A percentile compares a stretch with the other conserved stretches of the same genome.
Evolutionary conservation across 2,888 invertebrate genomes (phyloP).

Genomic region (Choreutis nemorana): DNA sequence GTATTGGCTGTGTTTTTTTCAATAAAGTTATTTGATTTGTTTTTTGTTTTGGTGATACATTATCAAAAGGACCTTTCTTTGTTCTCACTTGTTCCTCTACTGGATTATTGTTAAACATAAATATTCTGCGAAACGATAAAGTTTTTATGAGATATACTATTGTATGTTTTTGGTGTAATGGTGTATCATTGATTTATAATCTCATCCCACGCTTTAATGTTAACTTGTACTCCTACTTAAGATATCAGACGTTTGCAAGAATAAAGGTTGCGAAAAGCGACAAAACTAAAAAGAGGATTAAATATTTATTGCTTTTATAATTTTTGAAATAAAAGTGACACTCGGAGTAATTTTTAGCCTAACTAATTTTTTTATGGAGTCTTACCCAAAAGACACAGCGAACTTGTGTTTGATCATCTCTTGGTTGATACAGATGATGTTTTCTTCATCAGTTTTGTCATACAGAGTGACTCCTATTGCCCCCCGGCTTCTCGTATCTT

Average conservation of each 20-base stretch:
- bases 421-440: conserved; percentile 35
- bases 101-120: conserved; percentile 30
- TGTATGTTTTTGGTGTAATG: no score
- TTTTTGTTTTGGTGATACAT: conserved; percentile 13
- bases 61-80: conserved; percentile 25
- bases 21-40: conserved; percentile 21
- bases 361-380: no score
- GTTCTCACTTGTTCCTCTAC: conserved; percentile 28
- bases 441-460: conserved; percentile 25
- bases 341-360: background rate
- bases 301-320: background rate
- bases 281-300: background rate
- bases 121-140: no score
- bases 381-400: conserved; percentile 46
- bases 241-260: no score
- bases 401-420: conserved; percentile 47
- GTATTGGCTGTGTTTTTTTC: conserved; percentile 16
- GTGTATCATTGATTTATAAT: no score
- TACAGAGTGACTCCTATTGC: conserved; percentile 40
- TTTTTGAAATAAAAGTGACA: no score
- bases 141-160: no score
- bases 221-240: no score
- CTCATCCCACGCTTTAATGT: no score
- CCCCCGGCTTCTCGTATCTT: conserved; percentile 26
- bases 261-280: no score